A percentile compares a stretch with the other conserved stretches of the same genome.
phyloP scores from a whole-genome alignment of 2,113 vertebrate species.

The Numida meleagris region DNA sequence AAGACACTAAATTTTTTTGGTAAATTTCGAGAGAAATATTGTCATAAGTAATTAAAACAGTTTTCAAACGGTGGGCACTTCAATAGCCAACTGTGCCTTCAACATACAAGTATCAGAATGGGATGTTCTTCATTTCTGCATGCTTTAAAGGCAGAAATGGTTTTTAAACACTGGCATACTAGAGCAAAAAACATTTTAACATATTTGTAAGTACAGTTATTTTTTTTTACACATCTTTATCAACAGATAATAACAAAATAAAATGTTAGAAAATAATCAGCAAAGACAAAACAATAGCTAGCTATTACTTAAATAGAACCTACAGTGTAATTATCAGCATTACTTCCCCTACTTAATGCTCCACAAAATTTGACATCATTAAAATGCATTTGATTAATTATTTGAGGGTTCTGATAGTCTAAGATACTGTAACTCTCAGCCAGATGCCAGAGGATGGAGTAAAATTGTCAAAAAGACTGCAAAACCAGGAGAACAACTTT shows the following conservation, averaged over 20 bases:
- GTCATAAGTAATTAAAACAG: not conserved
- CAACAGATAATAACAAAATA: not conserved
- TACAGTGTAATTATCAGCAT: not conserved
- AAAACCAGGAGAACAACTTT: not conserved
- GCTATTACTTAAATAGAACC: not conserved
- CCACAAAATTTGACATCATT: not conserved
- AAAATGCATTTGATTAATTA: not conserved
- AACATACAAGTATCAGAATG: not conserved
- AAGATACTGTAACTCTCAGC: not conserved
- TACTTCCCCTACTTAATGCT: not conserved
- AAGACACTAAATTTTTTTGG: not conserved
- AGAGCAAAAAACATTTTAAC: not conserved
- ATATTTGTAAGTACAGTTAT: not conserved
- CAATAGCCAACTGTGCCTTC: not conserved
- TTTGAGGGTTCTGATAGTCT: not conserved
- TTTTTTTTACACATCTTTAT: not conserved
- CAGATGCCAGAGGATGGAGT: not conserved
- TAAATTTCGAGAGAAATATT: not conserved
- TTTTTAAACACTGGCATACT: not conserved
- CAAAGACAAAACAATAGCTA: not conserved
- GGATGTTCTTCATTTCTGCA: not conserved
- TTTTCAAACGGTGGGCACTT: not conserved
- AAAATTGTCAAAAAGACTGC: not conserved
- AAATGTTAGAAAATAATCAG: not conserved
- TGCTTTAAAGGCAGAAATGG: not conserved